A percentile compares a stretch with the other conserved stretches of the same genome.
Conservation (phyloP, 35 echinoderm and acorn worm species). For the Ptychodera flava region DNA sequence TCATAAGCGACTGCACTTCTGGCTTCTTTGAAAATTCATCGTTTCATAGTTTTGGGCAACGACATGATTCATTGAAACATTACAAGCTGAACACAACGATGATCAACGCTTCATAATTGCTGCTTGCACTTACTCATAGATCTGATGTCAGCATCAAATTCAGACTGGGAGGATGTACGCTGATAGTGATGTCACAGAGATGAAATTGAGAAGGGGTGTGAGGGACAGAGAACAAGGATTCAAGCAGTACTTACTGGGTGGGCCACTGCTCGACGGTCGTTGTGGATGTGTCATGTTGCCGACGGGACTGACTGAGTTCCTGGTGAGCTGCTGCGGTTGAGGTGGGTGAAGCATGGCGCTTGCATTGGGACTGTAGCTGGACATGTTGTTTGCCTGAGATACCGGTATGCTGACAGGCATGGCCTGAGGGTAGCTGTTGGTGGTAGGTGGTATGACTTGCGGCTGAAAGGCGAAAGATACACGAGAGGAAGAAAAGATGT, state of each 20-base stretch:
- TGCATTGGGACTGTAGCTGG: conserved; percentile 6
- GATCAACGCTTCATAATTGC: too few species aligned
- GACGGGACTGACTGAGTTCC: not conserved
- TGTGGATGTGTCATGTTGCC: not conserved
- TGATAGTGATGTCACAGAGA: too few species aligned
- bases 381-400: conserved; percentile 34
- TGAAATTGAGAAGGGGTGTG: too few species aligned
- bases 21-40: too few species aligned
- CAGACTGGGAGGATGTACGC: too few species aligned
- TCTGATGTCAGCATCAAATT: too few species aligned
- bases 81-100: too few species aligned
- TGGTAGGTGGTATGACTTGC: conserved; percentile 21
- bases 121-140: too few species aligned
- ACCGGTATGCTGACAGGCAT: conserved; percentile 87
- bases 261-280: not conserved
- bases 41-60: too few species aligned
- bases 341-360: not conserved
- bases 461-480: not conserved
- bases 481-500: not conserved
- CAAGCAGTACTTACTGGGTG: not conserved
- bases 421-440: conserved; percentile 48
- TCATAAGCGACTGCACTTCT: too few species aligned
- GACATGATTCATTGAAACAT: too few species aligned
- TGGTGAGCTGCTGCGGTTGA: not conserved
- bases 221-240: too few species aligned